A percentile compares a stretch with the other conserved stretches of the same genome.
These are phyloP conservation scores for Tridacna crocea DNA, from an alignment of 2,888 invertebrate genomes.

Conservation along the genomic window DNA sequence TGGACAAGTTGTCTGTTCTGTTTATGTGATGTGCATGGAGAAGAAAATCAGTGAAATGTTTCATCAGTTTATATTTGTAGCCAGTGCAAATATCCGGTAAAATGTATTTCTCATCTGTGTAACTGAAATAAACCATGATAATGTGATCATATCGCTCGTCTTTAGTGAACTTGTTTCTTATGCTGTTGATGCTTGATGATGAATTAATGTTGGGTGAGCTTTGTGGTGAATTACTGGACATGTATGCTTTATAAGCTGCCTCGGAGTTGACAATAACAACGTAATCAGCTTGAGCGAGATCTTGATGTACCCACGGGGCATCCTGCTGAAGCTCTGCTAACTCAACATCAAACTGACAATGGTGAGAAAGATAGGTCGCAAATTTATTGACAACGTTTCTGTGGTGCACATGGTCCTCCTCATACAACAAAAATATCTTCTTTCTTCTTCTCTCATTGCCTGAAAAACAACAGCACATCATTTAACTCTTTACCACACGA, in stretches of 20 bases:
- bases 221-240: not conserved
- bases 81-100: constrained; percentile 58
- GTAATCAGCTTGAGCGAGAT: constrained; percentile 52
- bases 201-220: not conserved
- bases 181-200: constrained; percentile 49
- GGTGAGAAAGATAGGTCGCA: constrained; percentile 49
- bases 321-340: constrained; percentile 50
- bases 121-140: constrained; percentile 60
- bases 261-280: constrained; percentile 58
- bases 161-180: constrained; percentile 51
- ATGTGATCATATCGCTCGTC: constrained; percentile 57
- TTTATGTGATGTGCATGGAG: constrained; percentile 58
- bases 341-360: constrained; percentile 56
- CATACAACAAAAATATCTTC: constrained; percentile 54
- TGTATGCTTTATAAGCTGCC: constrained; percentile 42
- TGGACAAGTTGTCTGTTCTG: constrained; percentile 48
- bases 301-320: constrained; percentile 57
- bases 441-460: not conserved
- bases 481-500: not conserved
- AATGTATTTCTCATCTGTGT: constrained; percentile 51
- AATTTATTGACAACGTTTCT: constrained; percentile 46
- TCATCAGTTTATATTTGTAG: constrained; percentile 58
- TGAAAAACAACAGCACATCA: not conserved
- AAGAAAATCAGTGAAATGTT: constrained; percentile 61
- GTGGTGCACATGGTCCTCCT: constrained; percentile 57